phyloP scores from a whole-genome alignment of 1,140 invertebrate genomes.

The Sarcophaga peregrina region DNA sequence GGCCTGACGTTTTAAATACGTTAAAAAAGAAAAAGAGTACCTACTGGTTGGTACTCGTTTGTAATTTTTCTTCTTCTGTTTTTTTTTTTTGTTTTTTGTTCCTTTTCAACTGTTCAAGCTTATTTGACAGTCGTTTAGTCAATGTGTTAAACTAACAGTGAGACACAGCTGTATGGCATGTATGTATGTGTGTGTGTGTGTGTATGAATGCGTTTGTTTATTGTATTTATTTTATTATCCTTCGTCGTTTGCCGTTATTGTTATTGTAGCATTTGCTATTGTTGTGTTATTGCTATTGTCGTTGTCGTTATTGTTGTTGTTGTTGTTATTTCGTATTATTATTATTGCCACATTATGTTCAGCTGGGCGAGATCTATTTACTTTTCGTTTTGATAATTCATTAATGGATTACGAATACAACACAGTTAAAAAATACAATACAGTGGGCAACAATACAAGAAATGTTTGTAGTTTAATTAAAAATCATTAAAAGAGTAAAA shows the following conservation, averaged over 20 bases:
- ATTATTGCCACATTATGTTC: slow-evolving; percentile 37
- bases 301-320: background rate
- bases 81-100: background rate
- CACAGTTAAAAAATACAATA: background rate
- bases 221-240: slow-evolving; percentile 17
- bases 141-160: slow-evolving; percentile 23
- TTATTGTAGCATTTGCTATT: slow-evolving; percentile 24
- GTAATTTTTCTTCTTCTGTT: background rate
- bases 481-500: too few relatives aligned
- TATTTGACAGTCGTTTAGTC: slow-evolving; percentile 41
- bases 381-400: slow-evolving; percentile 48
- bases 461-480: too few relatives aligned
- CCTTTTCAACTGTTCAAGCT: background rate
- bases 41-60: background rate
- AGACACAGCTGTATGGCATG: background rate
- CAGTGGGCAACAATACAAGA: background rate
- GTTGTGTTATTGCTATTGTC: background rate
- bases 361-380: slow-evolving; percentile 46
- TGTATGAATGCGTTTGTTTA: background rate
- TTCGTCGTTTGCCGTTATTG: slow-evolving; percentile 3
- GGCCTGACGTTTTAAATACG: slow-evolving; percentile 11
- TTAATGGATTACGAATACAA: slow-evolving; percentile 46
- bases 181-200: too few relatives aligned
- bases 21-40: too few relatives aligned
- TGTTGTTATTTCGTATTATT: background rate